These are phyloP conservation scores for Diabrotica virgifera DNA, from an alignment of 1,140 invertebrate genomes.

Conservation along the genomic window DNA sequence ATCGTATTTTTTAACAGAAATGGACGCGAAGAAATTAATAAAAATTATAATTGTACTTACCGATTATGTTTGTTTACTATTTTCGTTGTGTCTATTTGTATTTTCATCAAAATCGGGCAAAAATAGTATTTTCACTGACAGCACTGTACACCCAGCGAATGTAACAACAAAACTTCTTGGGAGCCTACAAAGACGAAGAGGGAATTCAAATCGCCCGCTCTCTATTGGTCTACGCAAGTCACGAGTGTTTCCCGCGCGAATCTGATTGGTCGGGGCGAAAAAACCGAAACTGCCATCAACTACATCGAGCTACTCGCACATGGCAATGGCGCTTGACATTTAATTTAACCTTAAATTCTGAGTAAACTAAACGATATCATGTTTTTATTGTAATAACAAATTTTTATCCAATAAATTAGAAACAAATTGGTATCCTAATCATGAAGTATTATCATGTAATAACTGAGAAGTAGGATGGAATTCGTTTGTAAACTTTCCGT, in stretches of 20 bases:
- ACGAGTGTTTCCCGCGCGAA: constrained; percentile 41
- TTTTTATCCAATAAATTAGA: constrained; percentile 21
- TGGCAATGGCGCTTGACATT: constrained; percentile 35
- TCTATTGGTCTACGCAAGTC: constrained; percentile 39
- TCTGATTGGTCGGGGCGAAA: constrained; percentile 38
- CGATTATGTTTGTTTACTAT: constrained; percentile 28
- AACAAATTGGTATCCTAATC: constrained; percentile 24
- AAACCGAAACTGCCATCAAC: constrained; percentile 19
- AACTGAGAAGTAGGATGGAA: constrained; percentile 10
- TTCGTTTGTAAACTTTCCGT: constrained; percentile 9
- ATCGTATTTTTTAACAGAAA: constrained; percentile 45
- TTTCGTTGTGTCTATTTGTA: constrained; percentile 40
- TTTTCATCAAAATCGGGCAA: constrained; percentile 41
- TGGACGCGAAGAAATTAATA: constrained; percentile 22
- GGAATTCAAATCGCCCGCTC: constrained; percentile 46
- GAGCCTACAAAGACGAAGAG: constrained; percentile 42
- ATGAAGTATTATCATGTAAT: constrained; percentile 4
- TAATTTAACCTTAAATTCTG: constrained; percentile 35
- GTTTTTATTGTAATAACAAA: constrained; percentile 19
- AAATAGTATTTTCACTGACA: constrained; percentile 45
- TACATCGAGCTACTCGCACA: constrained; percentile 35
- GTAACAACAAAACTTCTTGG: constrained; percentile 45
- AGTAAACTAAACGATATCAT: constrained; percentile 5
- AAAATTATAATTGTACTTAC: constrained; percentile 42
- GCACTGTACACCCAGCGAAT: constrained; percentile 47